Evolutionary conservation across 1,140 invertebrate species (phyloP), one percentile per base, ranked within the genome.

Genomic region (Caenorhabditis briggsae): DNA sequence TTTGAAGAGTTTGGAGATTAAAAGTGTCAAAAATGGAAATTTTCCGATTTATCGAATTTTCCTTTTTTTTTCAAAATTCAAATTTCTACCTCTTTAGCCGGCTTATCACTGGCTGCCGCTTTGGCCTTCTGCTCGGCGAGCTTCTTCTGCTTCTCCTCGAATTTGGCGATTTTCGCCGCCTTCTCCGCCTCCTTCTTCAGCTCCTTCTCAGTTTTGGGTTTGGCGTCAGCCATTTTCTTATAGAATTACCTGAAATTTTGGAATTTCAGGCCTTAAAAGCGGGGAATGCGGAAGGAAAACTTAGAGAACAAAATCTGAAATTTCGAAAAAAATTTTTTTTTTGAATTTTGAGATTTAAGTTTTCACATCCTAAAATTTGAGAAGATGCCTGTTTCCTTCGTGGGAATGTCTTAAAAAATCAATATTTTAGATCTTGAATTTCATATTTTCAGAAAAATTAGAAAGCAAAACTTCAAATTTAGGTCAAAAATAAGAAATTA

Each of bases 131-230:
- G 55, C 53, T 85, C 89, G 18, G 88, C 89, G 14, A 88, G 18
- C 65, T 91, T 90, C 61, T 88, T 86, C 82, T 92, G 91, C 74
- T 92, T 92, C 33, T 89, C 92, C 61, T 86, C 86, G 86, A 92
- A 90, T 82, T 92, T 92, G 5, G 92, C 92, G 25, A 92, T 50
- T 59, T 92, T 92, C 6, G 87, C 92, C 7, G 89, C 88, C 82
- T 92, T 92, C 56, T 87, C 89, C 6, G 86, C 86, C 41, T 92
- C 92, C 50, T 92, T 92, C 56, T 91, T 89, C 56, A 92, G 56
- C 65, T 92, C 88, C 56, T 88, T 89, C 61, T 88, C 87, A 18
- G 92, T 92, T 85, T 92, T 92, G 46, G 46, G 70, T 16, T 46
- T 74, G 46, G 46, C 46, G 70, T 78, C 70, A 46, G 46, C 43